Base-by-base conservation (phyloP, 1,140 invertebrate species). In the Diorhabda elongata region DNA sequence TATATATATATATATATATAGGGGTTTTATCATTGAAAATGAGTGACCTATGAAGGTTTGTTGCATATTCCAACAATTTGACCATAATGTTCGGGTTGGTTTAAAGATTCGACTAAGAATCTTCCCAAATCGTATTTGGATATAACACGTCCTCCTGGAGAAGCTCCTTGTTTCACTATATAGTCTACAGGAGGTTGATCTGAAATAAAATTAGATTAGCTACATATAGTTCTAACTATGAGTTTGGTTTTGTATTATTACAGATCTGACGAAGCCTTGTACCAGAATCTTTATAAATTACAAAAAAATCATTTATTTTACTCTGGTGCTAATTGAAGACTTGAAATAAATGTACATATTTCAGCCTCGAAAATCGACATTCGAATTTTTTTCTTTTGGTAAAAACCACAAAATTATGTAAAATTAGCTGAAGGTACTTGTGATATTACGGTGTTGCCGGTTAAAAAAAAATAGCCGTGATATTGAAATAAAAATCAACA, bases 101-200 rank as follows among this genome's bases (percentile, higher is more conserved):
- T 78, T 42, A 94, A 81, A 58, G 85, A 84, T 62, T 92, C 89
- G 0, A 94, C 84, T 66, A 95, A 84, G 80, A 94, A 93, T 69
- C 85, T 83, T 3, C 88, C 92, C 52, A 95, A 83, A 78, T 92
- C 89, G 78, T 87, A 82, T 73, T 93, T 94, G 2, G 91, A 91
- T 45, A 94, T 86, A 47, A 82, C 78, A 5, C 87, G 84, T 11
- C 89, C 90, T 3, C 90, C 90, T 3, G 90, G 88, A 3, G 85
- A 85, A 61, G 85, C 84, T 64, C 88, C 85, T 52, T 86, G 82
- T 74, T 87, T 85, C 5, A 88, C 76, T 57, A 81, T 78, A 66
- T 87, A 87, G 42, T 87, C 82, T 3, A 82, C 71, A 70, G 81
- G 83, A n/a, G 85, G 84, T 45, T 83, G 78, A 75, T 89, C 89